These are phyloP conservation scores for Chelon labrosus DNA, from an alignment of 2,797 vertebrate species.

Conservation along the genomic window DNA sequence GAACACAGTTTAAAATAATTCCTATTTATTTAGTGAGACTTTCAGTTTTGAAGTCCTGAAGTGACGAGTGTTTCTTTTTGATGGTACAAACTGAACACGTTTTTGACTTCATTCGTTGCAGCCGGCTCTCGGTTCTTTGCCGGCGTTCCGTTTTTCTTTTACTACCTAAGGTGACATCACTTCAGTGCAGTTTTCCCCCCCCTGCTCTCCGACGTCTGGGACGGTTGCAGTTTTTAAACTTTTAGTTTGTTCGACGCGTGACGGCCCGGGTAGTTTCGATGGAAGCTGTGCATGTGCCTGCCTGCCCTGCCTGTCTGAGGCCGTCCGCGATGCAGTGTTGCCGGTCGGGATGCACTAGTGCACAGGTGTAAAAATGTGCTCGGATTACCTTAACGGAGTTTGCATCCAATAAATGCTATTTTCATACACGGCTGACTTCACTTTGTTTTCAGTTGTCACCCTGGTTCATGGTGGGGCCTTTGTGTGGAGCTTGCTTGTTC, in stretches of 20 bases:
- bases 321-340: constrained; percentile 25
- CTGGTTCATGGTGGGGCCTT: too few relatives aligned
- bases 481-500: too few relatives aligned
- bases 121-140: constrained; percentile 1
- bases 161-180: constrained; percentile 17
- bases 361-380: constrained; percentile 25
- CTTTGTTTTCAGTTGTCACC: neutral
- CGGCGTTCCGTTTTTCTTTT: neutral
- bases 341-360: constrained; percentile 6
- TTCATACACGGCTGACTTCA: constrained; percentile 51
- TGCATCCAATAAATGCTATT: constrained; percentile 77
- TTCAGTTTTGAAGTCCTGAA: constrained; percentile 14
- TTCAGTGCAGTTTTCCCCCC: constrained; percentile 6
- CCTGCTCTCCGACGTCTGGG: neutral
- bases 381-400: constrained; percentile 40
- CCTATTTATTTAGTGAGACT: neutral
- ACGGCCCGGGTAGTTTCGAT: too few relatives aligned
- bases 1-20: constrained; percentile 11
- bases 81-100: constrained; percentile 17
- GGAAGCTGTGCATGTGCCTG: too few relatives aligned
- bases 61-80: constrained; percentile 1
- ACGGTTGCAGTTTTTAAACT: constrained; percentile 10
- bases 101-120: constrained; percentile 14
- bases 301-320: neutral
- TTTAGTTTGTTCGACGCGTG: neutral